A percentile compares a stretch with the other conserved stretches of the same genome.
phyloP scores from a whole-genome alignment of 2,797 vertebrate species.

The Tenualosa ilisha region DNA sequence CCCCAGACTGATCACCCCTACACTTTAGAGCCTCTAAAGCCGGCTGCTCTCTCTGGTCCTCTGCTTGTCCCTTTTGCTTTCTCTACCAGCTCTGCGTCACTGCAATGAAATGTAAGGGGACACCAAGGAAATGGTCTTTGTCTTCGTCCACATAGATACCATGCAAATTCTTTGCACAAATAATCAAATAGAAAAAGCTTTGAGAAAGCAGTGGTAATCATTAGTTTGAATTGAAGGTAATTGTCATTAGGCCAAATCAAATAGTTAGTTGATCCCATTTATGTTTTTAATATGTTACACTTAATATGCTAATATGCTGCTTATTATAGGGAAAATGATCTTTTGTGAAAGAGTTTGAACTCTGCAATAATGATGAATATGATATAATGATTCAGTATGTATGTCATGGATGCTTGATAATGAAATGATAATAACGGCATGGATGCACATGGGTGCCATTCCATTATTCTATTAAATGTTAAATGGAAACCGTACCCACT shows the following conservation, averaged over 20 bases:
- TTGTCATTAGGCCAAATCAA: neutral
- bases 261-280: neutral
- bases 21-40: conserved; percentile 12
- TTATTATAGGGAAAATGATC: neutral
- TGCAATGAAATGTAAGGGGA: neutral
- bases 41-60: neutral
- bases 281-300: neutral
- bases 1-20: conserved; percentile 13
- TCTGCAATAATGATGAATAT: neutral
- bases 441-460: neutral
- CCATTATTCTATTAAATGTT: neutral
- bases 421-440: neutral
- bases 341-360: neutral
- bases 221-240: neutral
- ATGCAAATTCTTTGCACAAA: neutral
- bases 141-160: neutral
- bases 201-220: too few relatives aligned
- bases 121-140: neutral
- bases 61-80: neutral
- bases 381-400: neutral
- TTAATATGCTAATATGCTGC: too few relatives aligned
- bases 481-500: neutral
- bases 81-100: neutral
- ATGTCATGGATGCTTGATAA: neutral
- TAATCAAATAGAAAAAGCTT: too few relatives aligned